Percentiles rank a stretch among this genome's conserved stretches.
These are phyloP conservation scores for Hormaphis cornu DNA, from an alignment of 1,140 invertebrate species.

Conservation along the genomic window DNA sequence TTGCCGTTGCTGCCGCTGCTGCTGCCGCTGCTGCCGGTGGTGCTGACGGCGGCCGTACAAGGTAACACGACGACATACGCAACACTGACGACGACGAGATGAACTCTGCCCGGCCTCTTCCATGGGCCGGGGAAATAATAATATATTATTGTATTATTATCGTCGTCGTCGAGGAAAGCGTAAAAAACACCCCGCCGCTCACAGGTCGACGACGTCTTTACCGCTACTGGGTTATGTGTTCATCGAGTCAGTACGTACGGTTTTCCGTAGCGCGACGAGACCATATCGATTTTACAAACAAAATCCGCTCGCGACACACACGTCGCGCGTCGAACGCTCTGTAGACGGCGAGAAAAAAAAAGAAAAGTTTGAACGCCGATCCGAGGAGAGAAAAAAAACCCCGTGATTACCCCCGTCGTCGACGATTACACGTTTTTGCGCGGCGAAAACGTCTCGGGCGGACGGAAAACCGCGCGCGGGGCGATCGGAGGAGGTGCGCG, in stretches of 20 bases:
- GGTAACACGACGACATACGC: conserved; percentile 31
- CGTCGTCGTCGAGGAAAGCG: conserved; percentile 1
- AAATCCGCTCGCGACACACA: conserved; percentile 10
- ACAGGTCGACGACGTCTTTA: neutral
- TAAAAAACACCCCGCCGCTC: conserved; percentile 3
- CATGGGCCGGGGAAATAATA: conserved; percentile 2
- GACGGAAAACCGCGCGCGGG: neutral
- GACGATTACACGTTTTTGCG: too few relatives aligned
- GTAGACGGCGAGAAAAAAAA: neutral
- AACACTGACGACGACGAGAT: conserved; percentile 31
- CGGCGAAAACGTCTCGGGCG: too few relatives aligned
- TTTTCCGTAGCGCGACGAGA: conserved; percentile 26
- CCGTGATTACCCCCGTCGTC: too few relatives aligned
- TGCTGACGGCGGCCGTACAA: conserved; percentile 8
- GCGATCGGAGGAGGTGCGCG: too few relatives aligned
- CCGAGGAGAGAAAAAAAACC: neutral
- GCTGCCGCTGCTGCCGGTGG: neutral
- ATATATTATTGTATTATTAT: too few relatives aligned
- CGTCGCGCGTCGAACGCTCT: neutral
- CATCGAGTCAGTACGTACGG: conserved; percentile 29
- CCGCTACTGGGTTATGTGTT: neutral
- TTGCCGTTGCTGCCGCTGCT: neutral
- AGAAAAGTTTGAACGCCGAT: too few relatives aligned
- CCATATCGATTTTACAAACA: conserved; percentile 31
- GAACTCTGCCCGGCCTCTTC: conserved; percentile 22